Evolutionary conservation across 2,888 invertebrate genomes (phyloP), one percentile per base, ranked within the genome.

Genomic region (Stenodema calcarata): DNA sequence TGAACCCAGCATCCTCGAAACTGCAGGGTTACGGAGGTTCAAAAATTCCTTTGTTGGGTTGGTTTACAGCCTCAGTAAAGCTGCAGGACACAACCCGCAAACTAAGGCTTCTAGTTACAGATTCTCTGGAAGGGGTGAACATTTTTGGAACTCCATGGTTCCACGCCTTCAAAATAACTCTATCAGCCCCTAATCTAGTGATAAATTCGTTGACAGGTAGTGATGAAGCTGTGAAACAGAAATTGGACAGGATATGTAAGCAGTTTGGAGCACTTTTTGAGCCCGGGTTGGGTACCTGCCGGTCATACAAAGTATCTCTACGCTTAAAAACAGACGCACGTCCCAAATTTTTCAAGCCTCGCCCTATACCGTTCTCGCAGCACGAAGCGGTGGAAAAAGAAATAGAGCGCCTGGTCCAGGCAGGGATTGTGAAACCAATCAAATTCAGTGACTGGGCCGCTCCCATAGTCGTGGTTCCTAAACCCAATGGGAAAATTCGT

Each of bases 301-400:
- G 23, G 23, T 18, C 62, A 9, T 62, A 18, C 62, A 62, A 14
- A 23, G 62, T 23, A 62, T 62, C 62, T 62, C 23, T 62, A 18
- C 62, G 14, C 4, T 23, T 62, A 7, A 73, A 73, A 27, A n/a
- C 16, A 23, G 27, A 27, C n/a, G 30, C 73, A 7, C n/a, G 30
- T 23, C 73, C 73, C n/a, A 62, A 62, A 14, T 73, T 73, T 73
- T 73, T 73, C 73, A 73, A 73, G 30, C 73, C 73, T 28, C 18
- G 73, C 1, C 41, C 76, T 11, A 18, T 42, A 9, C 76, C 76
- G 2, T 76, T 76, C 23, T 28, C 76, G 12, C 44, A 44, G 18
- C 28, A 23, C 11, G 27, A 44, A 4, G 28, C 27, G 16, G 79
- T 47, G 2, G 18, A 79, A 27, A 9, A 50, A 50, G 50, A 50